These are phyloP conservation scores for Betta splendens DNA, from an alignment of 2,797 vertebrate genomes.

Conservation along the genomic window DNA sequence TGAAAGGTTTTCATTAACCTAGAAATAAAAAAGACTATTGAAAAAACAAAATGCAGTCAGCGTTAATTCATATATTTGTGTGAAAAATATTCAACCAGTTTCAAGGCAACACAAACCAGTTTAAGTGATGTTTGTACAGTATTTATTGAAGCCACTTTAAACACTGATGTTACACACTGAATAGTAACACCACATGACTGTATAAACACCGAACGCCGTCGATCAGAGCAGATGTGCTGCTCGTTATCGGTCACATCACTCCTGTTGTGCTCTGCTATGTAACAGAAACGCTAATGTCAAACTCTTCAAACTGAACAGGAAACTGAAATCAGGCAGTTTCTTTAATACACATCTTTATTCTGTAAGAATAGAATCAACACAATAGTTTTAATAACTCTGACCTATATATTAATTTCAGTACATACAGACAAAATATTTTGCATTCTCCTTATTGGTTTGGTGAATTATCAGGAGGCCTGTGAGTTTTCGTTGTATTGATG, in stretches of 20 bases:
- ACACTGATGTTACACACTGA: constrained; percentile 6
- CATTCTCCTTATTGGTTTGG: constrained; percentile 51
- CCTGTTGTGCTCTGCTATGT: background rate
- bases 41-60: too few species aligned
- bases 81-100: too few species aligned
- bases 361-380: constrained; percentile 82
- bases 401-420: constrained; percentile 81
- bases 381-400: constrained; percentile 73
- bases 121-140: too few species aligned
- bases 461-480: constrained; percentile 66
- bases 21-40: too few species aligned
- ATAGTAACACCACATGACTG: constrained; percentile 8
- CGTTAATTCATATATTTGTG: too few species aligned
- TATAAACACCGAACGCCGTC: constrained; percentile 6
- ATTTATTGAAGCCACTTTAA: too few species aligned
- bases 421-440: constrained; percentile 80
- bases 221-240: constrained; percentile 9
- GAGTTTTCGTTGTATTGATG: constrained; percentile 47
- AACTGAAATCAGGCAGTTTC: constrained; percentile 30
- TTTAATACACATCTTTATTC: constrained; percentile 83
- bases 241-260: constrained; percentile 4
- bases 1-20: too few species aligned
- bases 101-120: too few species aligned
- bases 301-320: constrained; percentile 1
- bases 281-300: background rate